Percentiles rank a stretch among this genome's conserved stretches.
phyloP scores from a whole-genome alignment of 1,140 invertebrate species.

The Marisa cornuarietis region DNA sequence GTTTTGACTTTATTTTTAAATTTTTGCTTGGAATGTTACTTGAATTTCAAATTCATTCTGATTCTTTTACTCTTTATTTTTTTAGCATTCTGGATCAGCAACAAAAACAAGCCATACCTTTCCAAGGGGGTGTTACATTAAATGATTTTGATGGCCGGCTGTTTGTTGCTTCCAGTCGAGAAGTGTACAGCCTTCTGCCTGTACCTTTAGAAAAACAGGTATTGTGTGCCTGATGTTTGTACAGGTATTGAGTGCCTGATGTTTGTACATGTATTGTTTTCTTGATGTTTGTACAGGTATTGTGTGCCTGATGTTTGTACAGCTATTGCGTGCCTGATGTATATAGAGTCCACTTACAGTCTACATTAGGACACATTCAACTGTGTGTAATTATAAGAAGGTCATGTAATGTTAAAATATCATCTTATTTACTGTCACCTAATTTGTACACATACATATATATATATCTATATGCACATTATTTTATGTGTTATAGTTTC shows the following conservation, averaged over 20 bases:
- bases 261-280: background rate
- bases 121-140: constrained; percentile 63
- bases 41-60: background rate
- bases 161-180: constrained; percentile 65
- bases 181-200: constrained; percentile 67
- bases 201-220: constrained; percentile 70
- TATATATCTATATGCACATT: too few species aligned
- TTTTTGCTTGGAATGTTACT: background rate
- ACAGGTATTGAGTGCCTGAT: background rate
- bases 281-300: background rate
- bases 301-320: too few species aligned
- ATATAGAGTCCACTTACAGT: too few species aligned
- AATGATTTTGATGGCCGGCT: constrained; percentile 69
- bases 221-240: constrained; percentile 3
- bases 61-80: constrained; percentile 1
- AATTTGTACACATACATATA: too few species aligned
- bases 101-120: constrained; percentile 68
- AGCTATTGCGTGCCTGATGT: too few species aligned
- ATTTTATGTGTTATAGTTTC: too few species aligned
- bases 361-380: background rate
- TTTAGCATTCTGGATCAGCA: constrained; percentile 69
- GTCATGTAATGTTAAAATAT: too few species aligned
- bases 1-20: too few species aligned
- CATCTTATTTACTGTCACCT: too few species aligned
- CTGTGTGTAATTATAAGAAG: too few species aligned